These are phyloP conservation scores for Lithosia quadra DNA, from an alignment of 2,888 invertebrate genomes.

Conservation along the genomic window DNA sequence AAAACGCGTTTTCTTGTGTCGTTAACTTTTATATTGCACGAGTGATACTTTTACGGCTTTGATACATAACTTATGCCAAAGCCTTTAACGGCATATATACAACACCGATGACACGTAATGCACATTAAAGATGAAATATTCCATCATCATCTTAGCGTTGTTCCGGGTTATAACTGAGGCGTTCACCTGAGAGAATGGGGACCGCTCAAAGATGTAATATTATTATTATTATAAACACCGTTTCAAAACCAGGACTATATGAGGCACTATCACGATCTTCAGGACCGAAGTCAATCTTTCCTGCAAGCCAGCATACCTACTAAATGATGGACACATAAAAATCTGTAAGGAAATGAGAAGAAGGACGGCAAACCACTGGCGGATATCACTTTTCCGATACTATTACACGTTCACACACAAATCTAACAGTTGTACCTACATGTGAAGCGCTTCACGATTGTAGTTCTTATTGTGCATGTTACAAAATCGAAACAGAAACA, in stretches of 20 bases:
- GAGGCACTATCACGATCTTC: background rate
- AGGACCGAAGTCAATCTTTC: background rate
- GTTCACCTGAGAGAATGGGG: background rate
- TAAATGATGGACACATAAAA: background rate
- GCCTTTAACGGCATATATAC: constrained; percentile 46
- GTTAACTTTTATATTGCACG: constrained; percentile 87
- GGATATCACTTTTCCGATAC: background rate
- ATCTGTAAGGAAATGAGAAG: background rate
- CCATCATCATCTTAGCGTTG: background rate
- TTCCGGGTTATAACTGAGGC: background rate
- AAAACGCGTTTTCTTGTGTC: constrained; percentile 88
- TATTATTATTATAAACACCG: background rate
- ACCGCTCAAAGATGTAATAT: background rate
- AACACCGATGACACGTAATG: constrained; percentile 7
- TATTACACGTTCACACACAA: background rate
- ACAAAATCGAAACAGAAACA: constrained; percentile 83
- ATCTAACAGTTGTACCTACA: background rate
- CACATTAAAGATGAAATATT: background rate
- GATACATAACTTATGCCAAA: constrained; percentile 81
- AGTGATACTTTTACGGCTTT: constrained; percentile 86
- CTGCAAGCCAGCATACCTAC: background rate
- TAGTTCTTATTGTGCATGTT: constrained; percentile 56
- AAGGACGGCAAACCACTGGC: background rate
- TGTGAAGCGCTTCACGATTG: constrained; percentile 8
- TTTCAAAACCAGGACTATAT: background rate